These are phyloP conservation scores for Luscinia megarhynchos DNA, from an alignment of 2,797 vertebrate species.

Conservation along the genomic window DNA sequence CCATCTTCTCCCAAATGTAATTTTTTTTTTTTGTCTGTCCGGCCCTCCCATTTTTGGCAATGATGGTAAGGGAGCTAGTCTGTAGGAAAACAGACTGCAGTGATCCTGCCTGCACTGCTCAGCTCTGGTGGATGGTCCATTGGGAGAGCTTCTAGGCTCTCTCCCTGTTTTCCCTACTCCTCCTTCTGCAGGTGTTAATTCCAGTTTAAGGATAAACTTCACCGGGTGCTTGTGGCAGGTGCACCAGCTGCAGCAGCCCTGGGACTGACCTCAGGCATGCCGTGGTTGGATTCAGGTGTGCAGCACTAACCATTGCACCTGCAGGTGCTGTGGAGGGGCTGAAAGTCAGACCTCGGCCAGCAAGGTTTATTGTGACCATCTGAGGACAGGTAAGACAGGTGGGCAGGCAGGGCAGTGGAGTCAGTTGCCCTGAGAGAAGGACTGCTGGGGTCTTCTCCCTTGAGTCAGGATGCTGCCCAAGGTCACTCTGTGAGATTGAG, in stretches of 20 bases:
- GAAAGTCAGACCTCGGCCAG: not conserved
- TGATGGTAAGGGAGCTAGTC: not conserved
- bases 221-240: fast-evolving
- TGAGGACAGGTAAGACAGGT: too few species aligned
- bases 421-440: not conserved
- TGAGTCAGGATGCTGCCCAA: not conserved
- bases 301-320: not conserved
- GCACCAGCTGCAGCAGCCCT: not conserved
- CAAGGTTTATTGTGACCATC: not conserved
- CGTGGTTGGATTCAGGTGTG: not conserved
- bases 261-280: not conserved
- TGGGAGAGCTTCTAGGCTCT: not conserved
- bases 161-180: fast-evolving
- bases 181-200: not conserved
- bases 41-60: fast-evolving
- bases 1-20: fast-evolving
- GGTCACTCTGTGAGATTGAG: not conserved
- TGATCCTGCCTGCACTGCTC: not conserved
- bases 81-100: not conserved
- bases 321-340: not conserved
- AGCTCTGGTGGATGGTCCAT: fast-evolving
- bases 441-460: not conserved
- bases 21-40: fast-evolving
- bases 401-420: not conserved
- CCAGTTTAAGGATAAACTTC: not conserved